Evolutionary conservation across 1,140 invertebrate species (phyloP).

Genomic region (Popillia japonica): DNA sequence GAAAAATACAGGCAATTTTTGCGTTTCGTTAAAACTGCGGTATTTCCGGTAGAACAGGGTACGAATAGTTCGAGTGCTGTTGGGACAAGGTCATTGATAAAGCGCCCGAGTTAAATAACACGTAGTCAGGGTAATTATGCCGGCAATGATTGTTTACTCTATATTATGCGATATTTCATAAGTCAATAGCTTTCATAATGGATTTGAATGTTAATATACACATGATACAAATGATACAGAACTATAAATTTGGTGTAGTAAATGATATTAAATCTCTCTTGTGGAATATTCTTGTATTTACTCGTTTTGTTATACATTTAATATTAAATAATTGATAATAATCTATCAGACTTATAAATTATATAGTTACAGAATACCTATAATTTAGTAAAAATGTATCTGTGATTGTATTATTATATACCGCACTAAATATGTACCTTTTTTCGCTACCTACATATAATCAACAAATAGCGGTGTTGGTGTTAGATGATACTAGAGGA

Average conservation of each 20-base stretch:
- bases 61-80: neutral
- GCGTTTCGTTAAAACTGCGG: neutral
- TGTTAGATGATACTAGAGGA: too few relatives aligned
- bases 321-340: neutral
- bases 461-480: too few relatives aligned
- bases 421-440: too few relatives aligned
- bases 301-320: neutral
- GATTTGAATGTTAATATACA: neutral
- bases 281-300: neutral
- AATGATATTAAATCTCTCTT: too few relatives aligned
- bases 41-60: conserved; percentile 25
- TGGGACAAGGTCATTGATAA: conserved; percentile 17
- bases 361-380: too few relatives aligned
- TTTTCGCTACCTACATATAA: too few relatives aligned
- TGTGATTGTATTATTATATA: too few relatives aligned
- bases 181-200: neutral
- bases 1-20: too few relatives aligned
- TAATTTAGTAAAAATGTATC: too few relatives aligned
- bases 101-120: neutral
- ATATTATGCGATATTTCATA: neutral
- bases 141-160: neutral
- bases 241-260: neutral
- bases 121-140: neutral
- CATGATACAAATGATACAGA: neutral
- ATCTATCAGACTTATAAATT: too few relatives aligned